Conservation (phyloP, 2,888 invertebrate genomes). For the Agonopterix alstromeriana region DNA sequence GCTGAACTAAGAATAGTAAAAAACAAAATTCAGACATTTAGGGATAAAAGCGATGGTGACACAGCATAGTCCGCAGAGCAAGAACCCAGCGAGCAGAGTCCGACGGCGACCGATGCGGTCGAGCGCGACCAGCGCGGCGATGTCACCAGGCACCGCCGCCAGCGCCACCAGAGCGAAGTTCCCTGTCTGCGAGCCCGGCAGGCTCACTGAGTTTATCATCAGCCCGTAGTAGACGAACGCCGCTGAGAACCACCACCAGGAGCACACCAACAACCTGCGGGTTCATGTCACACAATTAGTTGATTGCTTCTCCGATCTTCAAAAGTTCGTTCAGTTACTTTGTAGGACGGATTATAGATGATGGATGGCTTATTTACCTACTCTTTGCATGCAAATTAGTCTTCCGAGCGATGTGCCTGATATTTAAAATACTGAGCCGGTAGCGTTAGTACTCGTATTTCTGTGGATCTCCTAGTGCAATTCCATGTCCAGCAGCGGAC, state of each 20-base stretch:
- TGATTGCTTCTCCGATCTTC: conserved; percentile 44
- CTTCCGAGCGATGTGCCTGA: too few relatives aligned
- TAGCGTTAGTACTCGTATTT: too few relatives aligned
- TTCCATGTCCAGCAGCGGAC: too few relatives aligned
- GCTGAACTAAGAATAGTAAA: too few relatives aligned
- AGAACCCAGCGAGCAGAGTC: conserved; percentile 77
- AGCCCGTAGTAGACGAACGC: conserved; percentile 89
- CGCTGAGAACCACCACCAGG: conserved; percentile 86
- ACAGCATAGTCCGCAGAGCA: conserved; percentile 73
- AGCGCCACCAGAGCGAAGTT: conserved; percentile 84
- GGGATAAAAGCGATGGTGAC: conserved; percentile 73
- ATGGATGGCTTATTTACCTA: too few relatives aligned
- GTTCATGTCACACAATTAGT: conserved; percentile 48
- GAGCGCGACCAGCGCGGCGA: conserved; percentile 79
- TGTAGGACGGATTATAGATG: too few relatives aligned
- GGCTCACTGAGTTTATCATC: conserved; percentile 84
- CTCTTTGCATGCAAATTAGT: too few relatives aligned
- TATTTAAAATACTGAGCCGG: too few relatives aligned
- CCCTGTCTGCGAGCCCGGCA: conserved; percentile 85
- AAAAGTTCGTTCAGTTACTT: conserved; percentile 29
- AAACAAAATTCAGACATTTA: conserved; percentile 27
- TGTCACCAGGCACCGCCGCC: conserved; percentile 84
- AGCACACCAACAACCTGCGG: conserved; percentile 51
- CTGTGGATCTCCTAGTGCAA: too few relatives aligned
- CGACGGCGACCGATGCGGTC: conserved; percentile 79